These are phyloP conservation scores for Macrotis lagotis DNA, from an alignment of 2,113 vertebrate species.

Conservation along the genomic window DNA sequence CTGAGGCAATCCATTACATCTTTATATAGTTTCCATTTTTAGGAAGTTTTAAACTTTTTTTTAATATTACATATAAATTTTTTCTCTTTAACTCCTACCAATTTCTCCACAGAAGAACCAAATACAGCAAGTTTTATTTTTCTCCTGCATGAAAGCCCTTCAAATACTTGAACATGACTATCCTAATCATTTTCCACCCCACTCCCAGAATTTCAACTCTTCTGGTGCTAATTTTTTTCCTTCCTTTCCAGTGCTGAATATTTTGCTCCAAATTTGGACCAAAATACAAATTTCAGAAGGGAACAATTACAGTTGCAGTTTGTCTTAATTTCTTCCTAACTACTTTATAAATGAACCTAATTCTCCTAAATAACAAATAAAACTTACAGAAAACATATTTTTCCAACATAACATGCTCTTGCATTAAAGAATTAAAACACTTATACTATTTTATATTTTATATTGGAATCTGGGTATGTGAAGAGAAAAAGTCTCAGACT, in stretches of 20 bases:
- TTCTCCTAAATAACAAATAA: no score
- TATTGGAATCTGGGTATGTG: background rate
- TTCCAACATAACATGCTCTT: no score
- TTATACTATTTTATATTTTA: background rate
- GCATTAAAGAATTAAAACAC: no score
- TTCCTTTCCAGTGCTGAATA: no score
- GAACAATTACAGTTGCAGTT: no score
- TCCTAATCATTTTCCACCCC: background rate
- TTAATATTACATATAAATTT: background rate
- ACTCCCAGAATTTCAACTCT: background rate
- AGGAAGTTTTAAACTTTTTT: background rate
- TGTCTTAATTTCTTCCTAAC: no score
- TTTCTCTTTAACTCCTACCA: background rate
- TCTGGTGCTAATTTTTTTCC: no score
- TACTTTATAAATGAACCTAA: no score
- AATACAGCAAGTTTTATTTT: background rate
- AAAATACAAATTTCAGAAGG: no score
- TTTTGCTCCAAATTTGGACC: no score
- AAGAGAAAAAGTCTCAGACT: background rate
- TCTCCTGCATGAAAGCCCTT: background rate
- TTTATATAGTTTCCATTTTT: background rate
- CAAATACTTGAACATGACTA: background rate
- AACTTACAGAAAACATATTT: no score
- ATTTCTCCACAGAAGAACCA: background rate
- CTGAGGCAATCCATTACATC: background rate